Percentiles rank a stretch among this genome's conserved stretches.
phyloP scores from a whole-genome alignment of 2,888 invertebrate genomes.

The Nephrocerus scutellatus region DNA sequence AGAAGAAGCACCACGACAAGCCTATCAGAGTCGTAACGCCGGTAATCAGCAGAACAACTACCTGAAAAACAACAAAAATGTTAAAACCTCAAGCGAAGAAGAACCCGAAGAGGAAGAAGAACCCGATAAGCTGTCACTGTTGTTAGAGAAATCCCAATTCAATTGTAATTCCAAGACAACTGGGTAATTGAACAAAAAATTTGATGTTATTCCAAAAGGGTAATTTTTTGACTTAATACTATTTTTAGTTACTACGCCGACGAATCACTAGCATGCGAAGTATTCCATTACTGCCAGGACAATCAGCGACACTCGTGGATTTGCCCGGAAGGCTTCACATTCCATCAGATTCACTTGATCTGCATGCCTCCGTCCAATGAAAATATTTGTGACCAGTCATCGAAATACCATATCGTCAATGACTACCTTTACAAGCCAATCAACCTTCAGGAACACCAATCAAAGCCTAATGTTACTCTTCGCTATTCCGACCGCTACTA shows the following conservation, averaged over 20 bases:
- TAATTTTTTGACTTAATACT: neutral
- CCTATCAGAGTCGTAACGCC: slow-evolving; percentile 36
- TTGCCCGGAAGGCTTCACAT: slow-evolving; percentile 76
- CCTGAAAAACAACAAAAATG: slow-evolving; percentile 25
- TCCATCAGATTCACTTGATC: slow-evolving; percentile 75
- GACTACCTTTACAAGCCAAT: slow-evolving; percentile 85
- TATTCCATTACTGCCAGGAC: slow-evolving; percentile 90
- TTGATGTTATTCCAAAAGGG: neutral
- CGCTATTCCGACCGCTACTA: slow-evolving; percentile 79
- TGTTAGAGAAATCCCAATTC: slow-evolving; percentile 79
- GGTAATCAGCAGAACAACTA: slow-evolving; percentile 39
- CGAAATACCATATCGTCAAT: slow-evolving; percentile 86
- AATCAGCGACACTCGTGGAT: slow-evolving; percentile 87
- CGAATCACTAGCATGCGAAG: slow-evolving; percentile 79
- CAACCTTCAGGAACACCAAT: slow-evolving; percentile 74
- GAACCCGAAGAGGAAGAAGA: slow-evolving; percentile 72
- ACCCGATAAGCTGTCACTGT: slow-evolving; percentile 71
- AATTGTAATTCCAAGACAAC: slow-evolving; percentile 72
- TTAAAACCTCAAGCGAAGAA: slow-evolving; percentile 40
- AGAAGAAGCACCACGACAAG: slow-evolving; percentile 41
- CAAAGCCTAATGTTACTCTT: slow-evolving; percentile 70
- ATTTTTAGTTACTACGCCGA: slow-evolving; percentile 70
- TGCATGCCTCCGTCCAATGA: slow-evolving; percentile 88
- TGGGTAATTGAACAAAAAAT: slow-evolving; percentile 48
- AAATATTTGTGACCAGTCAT: slow-evolving; percentile 81